Evolutionary conservation across 1,140 invertebrate species (phyloP).

Genomic region (Coptotermes formosanus): DNA sequence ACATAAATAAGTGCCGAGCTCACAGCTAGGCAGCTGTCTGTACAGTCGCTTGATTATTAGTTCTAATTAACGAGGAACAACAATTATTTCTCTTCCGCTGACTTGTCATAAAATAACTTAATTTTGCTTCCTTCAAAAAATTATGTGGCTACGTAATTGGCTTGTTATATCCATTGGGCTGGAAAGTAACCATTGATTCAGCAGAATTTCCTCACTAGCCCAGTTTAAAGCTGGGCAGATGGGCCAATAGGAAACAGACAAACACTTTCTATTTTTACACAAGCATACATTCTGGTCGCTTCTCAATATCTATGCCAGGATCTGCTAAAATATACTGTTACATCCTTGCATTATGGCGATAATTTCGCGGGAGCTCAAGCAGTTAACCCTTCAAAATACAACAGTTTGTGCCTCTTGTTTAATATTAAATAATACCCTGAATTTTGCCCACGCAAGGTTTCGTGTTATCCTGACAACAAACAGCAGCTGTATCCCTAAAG

Average conservation of each 20-base stretch:
- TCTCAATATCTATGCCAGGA: too few relatives aligned
- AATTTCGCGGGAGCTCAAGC: too few relatives aligned
- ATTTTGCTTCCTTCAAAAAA: not conserved
- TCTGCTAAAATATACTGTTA: too few relatives aligned
- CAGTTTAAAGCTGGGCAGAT: not conserved
- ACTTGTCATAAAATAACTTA: not conserved
- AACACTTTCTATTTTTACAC: not conserved
- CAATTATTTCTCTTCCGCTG: not conserved
- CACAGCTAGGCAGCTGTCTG: not conserved
- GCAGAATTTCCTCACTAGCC: not conserved
- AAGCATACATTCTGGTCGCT: not conserved
- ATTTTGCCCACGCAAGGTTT: too few relatives aligned
- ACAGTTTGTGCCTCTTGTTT: too few relatives aligned
- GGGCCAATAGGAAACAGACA: not conserved
- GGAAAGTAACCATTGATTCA: not conserved
- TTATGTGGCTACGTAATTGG: not conserved
- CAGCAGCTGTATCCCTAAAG: too few relatives aligned
- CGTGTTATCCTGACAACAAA: too few relatives aligned
- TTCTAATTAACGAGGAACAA: not conserved
- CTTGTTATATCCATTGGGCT: not conserved
- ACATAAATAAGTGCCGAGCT: too few relatives aligned
- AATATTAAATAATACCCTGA: too few relatives aligned
- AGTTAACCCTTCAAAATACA: too few relatives aligned
- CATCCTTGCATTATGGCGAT: too few relatives aligned
- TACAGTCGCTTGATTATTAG: not conserved